Percentiles rank a stretch among this genome's conserved stretches.
These are phyloP conservation scores for Muscidifurax raptorellus DNA, from an alignment of 1,140 invertebrate species.

Conservation along the genomic window DNA sequence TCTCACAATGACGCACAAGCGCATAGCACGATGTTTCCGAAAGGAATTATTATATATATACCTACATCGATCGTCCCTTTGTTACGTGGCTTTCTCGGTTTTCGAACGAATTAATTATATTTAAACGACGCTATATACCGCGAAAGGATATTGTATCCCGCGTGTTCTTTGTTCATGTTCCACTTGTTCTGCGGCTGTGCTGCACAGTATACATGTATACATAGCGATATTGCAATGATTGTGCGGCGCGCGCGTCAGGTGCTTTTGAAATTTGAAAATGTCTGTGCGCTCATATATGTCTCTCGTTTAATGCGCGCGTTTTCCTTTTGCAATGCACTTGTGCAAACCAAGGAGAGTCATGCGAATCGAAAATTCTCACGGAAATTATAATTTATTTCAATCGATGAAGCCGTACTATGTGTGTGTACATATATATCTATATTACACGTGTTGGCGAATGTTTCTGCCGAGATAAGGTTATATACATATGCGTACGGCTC, in stretches of 20 bases:
- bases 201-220: too few species aligned
- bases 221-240: neutral
- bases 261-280: neutral
- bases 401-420: neutral
- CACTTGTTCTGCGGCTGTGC: neutral
- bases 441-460: too few species aligned
- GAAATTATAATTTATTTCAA: constrained; percentile 34
- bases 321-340: neutral
- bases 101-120: constrained; percentile 20
- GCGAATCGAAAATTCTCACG: constrained; percentile 40
- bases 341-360: neutral
- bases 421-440: too few species aligned
- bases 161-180: neutral
- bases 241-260: neutral
- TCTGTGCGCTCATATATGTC: neutral
- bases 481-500: too few species aligned
- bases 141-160: neutral
- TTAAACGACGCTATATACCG: too few species aligned
- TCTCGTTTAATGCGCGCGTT: neutral
- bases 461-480: too few species aligned
- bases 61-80: too few species aligned
- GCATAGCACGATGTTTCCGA: neutral
- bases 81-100: neutral
- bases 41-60: too few species aligned
- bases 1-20: too few species aligned